phyloP scores from a whole-genome alignment of 2,888 invertebrate genomes.

The Heteromyza rotundicornis region DNA sequence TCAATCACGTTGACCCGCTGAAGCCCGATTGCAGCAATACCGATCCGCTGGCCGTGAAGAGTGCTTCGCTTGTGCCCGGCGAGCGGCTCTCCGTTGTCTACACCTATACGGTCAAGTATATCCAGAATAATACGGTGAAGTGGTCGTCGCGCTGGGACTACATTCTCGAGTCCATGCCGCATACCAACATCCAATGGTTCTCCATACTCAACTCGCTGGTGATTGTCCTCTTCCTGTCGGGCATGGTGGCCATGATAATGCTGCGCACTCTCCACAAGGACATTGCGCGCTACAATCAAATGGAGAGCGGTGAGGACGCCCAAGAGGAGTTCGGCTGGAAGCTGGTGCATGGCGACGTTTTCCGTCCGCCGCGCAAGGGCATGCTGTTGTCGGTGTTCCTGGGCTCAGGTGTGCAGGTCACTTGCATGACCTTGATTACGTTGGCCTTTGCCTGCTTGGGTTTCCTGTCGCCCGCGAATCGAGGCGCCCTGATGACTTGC shows the following conservation, averaged over 20 bases:
- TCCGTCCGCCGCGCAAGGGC: constrained; percentile 93
- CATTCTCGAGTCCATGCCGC: constrained; percentile 96
- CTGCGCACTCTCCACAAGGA: constrained; percentile 96
- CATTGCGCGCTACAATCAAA: constrained; percentile 98
- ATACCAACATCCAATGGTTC: constrained; percentile 99
- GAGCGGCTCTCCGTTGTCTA: constrained; percentile 74
- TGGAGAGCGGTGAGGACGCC: constrained; percentile 84
- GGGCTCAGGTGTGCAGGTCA: constrained; percentile 95
- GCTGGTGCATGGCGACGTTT: constrained; percentile 97
- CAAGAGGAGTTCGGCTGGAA: constrained; percentile 94
- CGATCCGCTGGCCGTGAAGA: constrained; percentile 75
- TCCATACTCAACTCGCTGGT: constrained; percentile 97
- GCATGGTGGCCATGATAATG: constrained; percentile 99
- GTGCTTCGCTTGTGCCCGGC: constrained; percentile 64
- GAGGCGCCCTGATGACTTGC: constrained; percentile 98
- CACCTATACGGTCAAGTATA: constrained; percentile 85
- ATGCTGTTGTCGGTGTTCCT: constrained; percentile 95
- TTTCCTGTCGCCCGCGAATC: constrained; percentile 97
- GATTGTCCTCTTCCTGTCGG: constrained; percentile 94
- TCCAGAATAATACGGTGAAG: constrained; percentile 82
- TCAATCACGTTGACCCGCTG: constrained; percentile 64
- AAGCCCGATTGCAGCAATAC: constrained; percentile 65
- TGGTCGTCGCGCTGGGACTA: constrained; percentile 99
- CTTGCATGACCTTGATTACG: constrained; percentile 95
- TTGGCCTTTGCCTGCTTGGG: constrained; percentile 98